A percentile compares a stretch with the other conserved stretches of the same genome.
Evolutionary conservation across 2,797 vertebrate species (phyloP).

Genomic region (Todus mexicanus): DNA sequence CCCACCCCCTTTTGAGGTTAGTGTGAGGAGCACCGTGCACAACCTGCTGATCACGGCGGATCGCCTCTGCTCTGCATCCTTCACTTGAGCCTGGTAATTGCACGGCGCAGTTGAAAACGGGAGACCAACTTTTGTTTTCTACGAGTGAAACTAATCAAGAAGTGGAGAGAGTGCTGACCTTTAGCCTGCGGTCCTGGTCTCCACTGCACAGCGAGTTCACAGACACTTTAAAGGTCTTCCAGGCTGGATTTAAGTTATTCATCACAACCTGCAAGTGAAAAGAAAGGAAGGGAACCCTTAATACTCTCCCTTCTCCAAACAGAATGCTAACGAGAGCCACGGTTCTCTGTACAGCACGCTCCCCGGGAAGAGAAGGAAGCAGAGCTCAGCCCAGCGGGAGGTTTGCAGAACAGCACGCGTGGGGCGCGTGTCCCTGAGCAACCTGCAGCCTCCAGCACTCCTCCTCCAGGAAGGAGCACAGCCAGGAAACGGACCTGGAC

Average conservation of each 20-base stretch:
- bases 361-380: background rate
- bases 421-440: background rate
- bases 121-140: background rate
- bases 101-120: background rate
- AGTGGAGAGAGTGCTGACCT: conserved; percentile 78
- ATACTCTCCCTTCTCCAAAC: conserved; percentile 5
- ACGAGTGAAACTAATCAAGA: background rate
- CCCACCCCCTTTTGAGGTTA: background rate
- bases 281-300: background rate
- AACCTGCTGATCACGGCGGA: background rate
- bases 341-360: background rate
- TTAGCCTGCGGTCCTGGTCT: conserved; percentile 91
- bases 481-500: background rate
- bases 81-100: conserved; percentile 27
- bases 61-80: background rate
- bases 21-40: background rate
- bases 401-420: background rate
- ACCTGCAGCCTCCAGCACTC: background rate
- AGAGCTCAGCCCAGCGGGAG: background rate
- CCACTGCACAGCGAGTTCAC: conserved; percentile 97
- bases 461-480: background rate
- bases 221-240: conserved; percentile 99
- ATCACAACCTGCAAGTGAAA: conserved; percentile 87
- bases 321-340: background rate
- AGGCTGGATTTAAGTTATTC: conserved; percentile 98